These are phyloP conservation scores for Whitmania pigra DNA, from an alignment of 1,140 invertebrate genomes.

Conservation along the genomic window DNA sequence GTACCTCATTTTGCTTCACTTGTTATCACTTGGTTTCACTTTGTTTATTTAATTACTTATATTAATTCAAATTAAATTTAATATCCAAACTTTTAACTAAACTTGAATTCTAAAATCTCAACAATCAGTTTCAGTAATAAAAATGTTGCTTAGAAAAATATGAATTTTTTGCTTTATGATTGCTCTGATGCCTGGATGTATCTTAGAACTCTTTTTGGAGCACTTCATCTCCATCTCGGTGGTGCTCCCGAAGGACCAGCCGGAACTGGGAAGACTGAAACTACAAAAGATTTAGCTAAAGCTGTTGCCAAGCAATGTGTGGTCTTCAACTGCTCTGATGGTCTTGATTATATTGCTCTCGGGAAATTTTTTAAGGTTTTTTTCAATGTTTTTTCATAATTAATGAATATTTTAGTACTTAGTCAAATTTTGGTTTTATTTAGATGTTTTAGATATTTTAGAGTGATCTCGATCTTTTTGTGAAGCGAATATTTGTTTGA, in stretches of 20 bases:
- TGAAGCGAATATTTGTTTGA: too few species aligned
- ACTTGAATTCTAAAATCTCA: too few species aligned
- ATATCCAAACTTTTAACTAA: too few species aligned
- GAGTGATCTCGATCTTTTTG: too few species aligned
- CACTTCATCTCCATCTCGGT: constrained; percentile 68
- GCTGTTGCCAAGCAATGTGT: constrained; percentile 90
- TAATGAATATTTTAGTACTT: not conserved
- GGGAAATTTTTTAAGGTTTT: constrained; percentile 89
- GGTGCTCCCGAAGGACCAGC: constrained; percentile 87
- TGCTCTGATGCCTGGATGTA: too few species aligned
- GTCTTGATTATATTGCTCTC: constrained; percentile 77
- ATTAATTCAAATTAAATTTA: too few species aligned
- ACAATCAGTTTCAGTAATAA: too few species aligned
- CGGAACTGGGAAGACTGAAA: constrained; percentile 89
- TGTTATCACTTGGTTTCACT: not conserved
- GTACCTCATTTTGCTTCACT: constrained; percentile 11
- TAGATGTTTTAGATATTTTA: too few species aligned
- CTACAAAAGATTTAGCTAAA: constrained; percentile 88
- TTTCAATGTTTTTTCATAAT: constrained; percentile 46
- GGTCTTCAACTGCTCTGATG: constrained; percentile 89
- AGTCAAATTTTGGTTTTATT: too few species aligned
- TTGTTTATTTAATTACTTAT: not conserved
- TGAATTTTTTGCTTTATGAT: too few species aligned
- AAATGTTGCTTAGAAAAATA: too few species aligned
- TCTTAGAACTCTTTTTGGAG: constrained; percentile 67